Percentiles rank a stretch among this genome's conserved stretches.
phyloP scores from a whole-genome alignment of 2,888 invertebrate genomes.

The Thecophora atra region DNA sequence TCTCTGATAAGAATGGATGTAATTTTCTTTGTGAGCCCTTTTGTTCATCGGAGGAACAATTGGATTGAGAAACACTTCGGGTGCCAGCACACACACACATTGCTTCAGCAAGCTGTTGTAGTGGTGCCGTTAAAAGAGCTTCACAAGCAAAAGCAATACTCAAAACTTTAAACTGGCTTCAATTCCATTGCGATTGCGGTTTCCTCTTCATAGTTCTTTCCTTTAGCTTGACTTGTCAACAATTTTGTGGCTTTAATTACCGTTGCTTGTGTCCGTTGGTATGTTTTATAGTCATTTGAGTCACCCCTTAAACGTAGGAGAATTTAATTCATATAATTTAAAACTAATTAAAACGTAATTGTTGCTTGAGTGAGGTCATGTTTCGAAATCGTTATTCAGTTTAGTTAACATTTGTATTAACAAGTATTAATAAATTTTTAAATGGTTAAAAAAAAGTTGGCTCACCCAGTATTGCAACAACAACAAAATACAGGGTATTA shows the following conservation, averaged over 20 bases:
- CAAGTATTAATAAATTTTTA: too few species aligned
- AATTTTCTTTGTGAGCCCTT: constrained; percentile 22
- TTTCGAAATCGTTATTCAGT: neutral
- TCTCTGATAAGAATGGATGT: too few species aligned
- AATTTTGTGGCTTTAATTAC: too few species aligned
- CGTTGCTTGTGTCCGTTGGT: too few species aligned
- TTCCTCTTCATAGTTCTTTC: too few species aligned
- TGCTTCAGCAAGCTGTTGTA: constrained; percentile 11
- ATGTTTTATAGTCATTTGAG: too few species aligned
- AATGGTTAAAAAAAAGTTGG: too few species aligned
- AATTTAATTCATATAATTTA: constrained; percentile 5
- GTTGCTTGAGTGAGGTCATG: neutral
- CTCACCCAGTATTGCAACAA: neutral
- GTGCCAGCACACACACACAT: too few species aligned
- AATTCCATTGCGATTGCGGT: constrained; percentile 2
- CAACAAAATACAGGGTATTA: neutral
- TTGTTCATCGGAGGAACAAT: constrained; percentile 12
- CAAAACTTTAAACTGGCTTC: constrained; percentile 7
- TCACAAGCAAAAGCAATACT: neutral
- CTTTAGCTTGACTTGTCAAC: too few species aligned
- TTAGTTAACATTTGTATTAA: too few species aligned
- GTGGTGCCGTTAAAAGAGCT: constrained; percentile 9
- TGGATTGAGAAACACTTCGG: too few species aligned
- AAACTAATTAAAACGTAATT: neutral
- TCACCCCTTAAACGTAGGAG: too few species aligned